Evolutionary conservation across 2,797 vertebrate genomes (phyloP), one percentile per base, ranked within the genome.

Genomic region (Brotula barbata): DNA sequence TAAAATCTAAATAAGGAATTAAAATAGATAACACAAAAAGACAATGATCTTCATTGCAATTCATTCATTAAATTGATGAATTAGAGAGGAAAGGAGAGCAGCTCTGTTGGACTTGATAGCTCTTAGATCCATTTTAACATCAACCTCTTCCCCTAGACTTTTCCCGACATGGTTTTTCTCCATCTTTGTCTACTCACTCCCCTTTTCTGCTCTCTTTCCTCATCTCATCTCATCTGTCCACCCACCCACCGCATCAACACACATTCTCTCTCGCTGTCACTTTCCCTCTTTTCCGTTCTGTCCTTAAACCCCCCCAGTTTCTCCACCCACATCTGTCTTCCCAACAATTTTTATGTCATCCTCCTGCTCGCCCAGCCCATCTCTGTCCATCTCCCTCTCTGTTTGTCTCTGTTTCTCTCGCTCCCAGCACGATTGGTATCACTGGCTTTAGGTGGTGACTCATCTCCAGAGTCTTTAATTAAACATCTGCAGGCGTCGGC

Each of bases 381-480:
- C 34, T 51, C 9, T 53, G 39, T 34, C 14, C 20, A 10, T 65
- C 34, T 51, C 9, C 53, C 34, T 52, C 6, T 60, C 22, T 33
- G 20, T 21, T 3, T 33, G 5, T 19, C 17, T 28, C 22, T 50
- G 21, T 45, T 19, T 17, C 19, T 31, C 40, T 16, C 14, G 43
- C 33, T 56, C 67, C 53, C 39, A 63, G 66, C 9, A 58, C 36
- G 59, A 70, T 46, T 74, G 72, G 64, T 82, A 67, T 85, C 59
- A 65, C 42, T 77, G 57, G 65, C 58, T 81, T 77, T 58, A 73
- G 72, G 44, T 52, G 56, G 63, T 85, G 80, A 87, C 57, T 82
- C 78, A 83, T 79, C 60, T 73, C 68, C 68, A 17, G 51, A 68
- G 64, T 84, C 73, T 80, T 88, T 83, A 84, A 89, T 89, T 86